Evolutionary conservation across 1,140 invertebrate species (phyloP), one percentile per base, ranked within the genome.

Genomic region (Caenorhabditis tropicalis): DNA sequence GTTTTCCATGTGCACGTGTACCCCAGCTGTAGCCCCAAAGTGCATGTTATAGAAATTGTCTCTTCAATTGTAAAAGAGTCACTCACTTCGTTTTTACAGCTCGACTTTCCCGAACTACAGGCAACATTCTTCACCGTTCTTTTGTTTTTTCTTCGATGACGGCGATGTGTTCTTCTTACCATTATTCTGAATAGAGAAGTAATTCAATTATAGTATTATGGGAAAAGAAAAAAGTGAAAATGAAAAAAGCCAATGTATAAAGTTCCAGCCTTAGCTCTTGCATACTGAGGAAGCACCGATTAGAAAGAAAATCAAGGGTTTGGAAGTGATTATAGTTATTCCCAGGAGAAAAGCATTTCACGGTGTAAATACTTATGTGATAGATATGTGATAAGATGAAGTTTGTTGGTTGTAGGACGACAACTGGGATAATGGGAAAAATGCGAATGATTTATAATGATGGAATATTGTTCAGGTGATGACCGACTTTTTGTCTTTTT

Each of bases 351-450:
- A 58, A 27, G 15, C 10, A 27, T 27, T 27, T 27, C 7, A 27
- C 53, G 53, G 24, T 58, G 53, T 58, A 58, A 58, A 58, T 5
- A n/a, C 53, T 58, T 58, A 58, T 58, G 53, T 29, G 53, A 58
- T 58, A 29, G 53, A 58, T 58, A 58, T 58, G 53, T 27, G 53
- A 58, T 58, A 58, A 58, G 53, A 10, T 27, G 53, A 4, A 24
- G 48, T 51, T 19, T 51, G 48, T 19, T 19, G 16, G 48, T 15
- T 51, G 24, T n/a, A 5, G n/a, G 53, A n/a, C 5, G 53, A n/a
- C 53, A 24, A 58, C 53, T 12, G 15, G 21, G n/a, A 27, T 24
- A 58, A 58, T 58, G 53, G 53, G 53, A 58, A 15, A n/a, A 29
- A 10, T 27, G 12, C 39, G n/a, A 24, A 58, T 58, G 53, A 58